Evolutionary conservation across 2,888 invertebrate species (phyloP).

Genomic region (Cremastobaeus sp.): DNA sequence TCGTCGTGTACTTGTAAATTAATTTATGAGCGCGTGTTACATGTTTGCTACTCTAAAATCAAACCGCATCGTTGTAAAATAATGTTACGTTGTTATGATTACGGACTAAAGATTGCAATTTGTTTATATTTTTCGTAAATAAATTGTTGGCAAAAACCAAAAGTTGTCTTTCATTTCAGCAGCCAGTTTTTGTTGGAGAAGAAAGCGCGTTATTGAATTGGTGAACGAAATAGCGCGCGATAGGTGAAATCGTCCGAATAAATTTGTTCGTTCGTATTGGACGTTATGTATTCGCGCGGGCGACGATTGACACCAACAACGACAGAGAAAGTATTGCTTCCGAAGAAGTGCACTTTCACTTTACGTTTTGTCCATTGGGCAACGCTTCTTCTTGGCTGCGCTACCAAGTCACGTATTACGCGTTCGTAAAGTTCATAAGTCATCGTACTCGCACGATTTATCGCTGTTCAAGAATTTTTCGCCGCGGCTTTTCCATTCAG

Average conservation of each 20-base stretch:
- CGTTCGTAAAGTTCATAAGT: constrained; percentile 37
- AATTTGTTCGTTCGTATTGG: constrained; percentile 40
- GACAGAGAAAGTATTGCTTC: constrained; percentile 72
- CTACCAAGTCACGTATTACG: no score
- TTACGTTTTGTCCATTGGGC: constrained; percentile 67
- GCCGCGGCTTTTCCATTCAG: no score
- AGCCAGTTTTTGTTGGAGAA: constrained; percentile 9
- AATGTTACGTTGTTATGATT: neutral
- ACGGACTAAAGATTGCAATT: constrained; percentile 1
- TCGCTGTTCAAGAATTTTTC: neutral
- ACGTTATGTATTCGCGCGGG: constrained; percentile 66
- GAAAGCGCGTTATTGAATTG: constrained; percentile 36
- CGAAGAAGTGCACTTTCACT: constrained; percentile 71
- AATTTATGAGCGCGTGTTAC: constrained; percentile 65
- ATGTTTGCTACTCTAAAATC: neutral
- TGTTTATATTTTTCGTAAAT: constrained; percentile 66
- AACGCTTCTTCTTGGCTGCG: constrained; percentile 62
- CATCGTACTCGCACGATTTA: constrained; percentile 12
- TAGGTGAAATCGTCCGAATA: constrained; percentile 52
- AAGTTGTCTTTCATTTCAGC: neutral
- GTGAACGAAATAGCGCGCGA: constrained; percentile 40
- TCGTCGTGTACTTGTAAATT: constrained; percentile 39
- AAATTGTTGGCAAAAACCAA: constrained; percentile 49
- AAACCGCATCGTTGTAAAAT: neutral
- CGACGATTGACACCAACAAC: constrained; percentile 62